phyloP scores from a whole-genome alignment of 2,888 invertebrate species.

The Luperina testacea region DNA sequence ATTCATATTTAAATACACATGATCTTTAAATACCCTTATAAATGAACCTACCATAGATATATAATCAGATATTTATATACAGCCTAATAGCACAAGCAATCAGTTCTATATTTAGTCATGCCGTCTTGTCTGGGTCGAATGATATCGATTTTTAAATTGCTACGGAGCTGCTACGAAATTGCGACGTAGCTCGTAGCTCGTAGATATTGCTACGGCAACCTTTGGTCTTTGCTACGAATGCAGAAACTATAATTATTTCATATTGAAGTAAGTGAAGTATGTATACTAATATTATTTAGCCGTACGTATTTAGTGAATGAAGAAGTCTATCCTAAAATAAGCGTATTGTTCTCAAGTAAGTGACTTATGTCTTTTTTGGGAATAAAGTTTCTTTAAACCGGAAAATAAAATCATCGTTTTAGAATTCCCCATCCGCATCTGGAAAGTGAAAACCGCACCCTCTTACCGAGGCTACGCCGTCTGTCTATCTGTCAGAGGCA shows the following conservation, averaged over 20 bases:
- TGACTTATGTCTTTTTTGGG: too few species aligned
- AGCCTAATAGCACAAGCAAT: slow-evolving; percentile 52
- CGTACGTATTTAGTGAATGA: not conserved
- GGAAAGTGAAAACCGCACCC: too few species aligned
- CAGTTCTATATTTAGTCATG: slow-evolving; percentile 66
- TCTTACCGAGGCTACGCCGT: not conserved
- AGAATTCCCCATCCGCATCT: too few species aligned
- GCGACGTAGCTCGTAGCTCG: slow-evolving; percentile 52
- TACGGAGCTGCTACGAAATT: slow-evolving; percentile 65
- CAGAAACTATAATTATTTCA: not conserved
- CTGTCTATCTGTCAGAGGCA: not conserved
- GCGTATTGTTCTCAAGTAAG: too few species aligned
- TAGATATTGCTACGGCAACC: slow-evolving; percentile 61
- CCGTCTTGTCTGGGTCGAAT: slow-evolving; percentile 33
- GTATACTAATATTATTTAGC: not conserved
- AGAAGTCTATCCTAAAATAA: not conserved
- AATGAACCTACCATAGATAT: slow-evolving; percentile 22
- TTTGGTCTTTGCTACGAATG: slow-evolving; percentile 54
- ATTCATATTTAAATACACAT: not conserved
- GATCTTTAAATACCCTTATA: slow-evolving; percentile 1
- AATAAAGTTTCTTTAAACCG: too few species aligned
- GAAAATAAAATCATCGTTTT: too few species aligned
- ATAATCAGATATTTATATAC: slow-evolving; percentile 48
- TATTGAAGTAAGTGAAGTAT: not conserved
- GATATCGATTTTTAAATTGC: slow-evolving; percentile 67